Conservation (phyloP, 2,113 vertebrate genomes). For the Ploceus nigricollis region DNA sequence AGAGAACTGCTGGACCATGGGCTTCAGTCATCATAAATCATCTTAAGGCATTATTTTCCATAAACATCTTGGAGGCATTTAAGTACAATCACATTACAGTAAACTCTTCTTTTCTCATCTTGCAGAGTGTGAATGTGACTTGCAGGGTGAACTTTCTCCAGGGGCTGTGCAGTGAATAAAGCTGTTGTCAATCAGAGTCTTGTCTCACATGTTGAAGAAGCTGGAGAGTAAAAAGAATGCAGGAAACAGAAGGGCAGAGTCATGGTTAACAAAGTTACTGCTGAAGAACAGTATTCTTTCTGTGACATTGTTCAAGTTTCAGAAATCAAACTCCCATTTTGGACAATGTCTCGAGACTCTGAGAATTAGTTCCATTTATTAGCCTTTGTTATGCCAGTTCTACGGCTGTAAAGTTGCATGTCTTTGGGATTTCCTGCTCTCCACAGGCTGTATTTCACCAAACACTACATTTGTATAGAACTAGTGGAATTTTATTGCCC, state of each 20-base stretch:
- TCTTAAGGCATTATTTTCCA: neutral
- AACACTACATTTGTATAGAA: neutral
- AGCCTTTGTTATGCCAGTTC: neutral
- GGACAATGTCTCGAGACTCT: neutral
- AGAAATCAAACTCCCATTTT: neutral
- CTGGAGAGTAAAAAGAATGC: neutral
- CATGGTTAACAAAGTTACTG: neutral
- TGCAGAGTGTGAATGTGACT: neutral
- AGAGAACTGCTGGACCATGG: neutral
- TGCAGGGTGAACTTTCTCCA: neutral
- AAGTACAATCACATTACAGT: neutral
- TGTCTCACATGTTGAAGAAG: neutral
- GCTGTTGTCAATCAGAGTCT: neutral
- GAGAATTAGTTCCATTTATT: neutral
- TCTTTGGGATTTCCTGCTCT: constrained; percentile 20
- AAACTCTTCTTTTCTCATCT: neutral
- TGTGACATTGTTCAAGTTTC: neutral
- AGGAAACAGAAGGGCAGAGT: neutral
- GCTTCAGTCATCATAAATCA: neutral
- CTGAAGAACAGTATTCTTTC: neutral
- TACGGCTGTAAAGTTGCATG: neutral
- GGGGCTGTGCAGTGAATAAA: neutral
- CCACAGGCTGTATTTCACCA: neutral
- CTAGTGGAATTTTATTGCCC: neutral
- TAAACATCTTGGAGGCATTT: neutral